Base-by-base conservation (phyloP, 2,888 invertebrate species). In the Acrobasis consociella region DNA sequence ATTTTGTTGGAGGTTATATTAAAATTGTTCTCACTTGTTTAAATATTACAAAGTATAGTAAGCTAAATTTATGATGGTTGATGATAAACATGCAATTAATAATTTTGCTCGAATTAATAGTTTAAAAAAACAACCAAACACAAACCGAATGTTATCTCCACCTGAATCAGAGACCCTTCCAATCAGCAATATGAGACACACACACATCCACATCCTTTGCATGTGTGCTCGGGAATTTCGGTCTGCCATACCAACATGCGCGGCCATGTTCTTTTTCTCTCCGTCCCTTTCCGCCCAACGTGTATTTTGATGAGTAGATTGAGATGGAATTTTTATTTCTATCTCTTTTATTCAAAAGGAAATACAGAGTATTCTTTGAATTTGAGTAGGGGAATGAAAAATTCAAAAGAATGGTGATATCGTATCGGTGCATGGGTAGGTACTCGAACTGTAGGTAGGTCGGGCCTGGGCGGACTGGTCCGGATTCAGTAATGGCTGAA, bases 311-410 rank as follows among this genome's bases (percentile, higher is more conserved):
- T 70, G 66, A 72, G 77, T 66, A 52, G 64, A 62, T 63, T 72
- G 78, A 81, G 76, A 76, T 72, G 74, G 75, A 76, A 73, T 70
- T 69, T 71, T 62, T 71, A 68, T 60, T 65, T 70, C 72, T 77
- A 76, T 83, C 87, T 84, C 85, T 74, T 75, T 86, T 76, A 64
- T 73, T 67, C 80, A 66, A 67, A 69, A 68, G 58, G 73, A 79
- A 79, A 80, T 80, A 78, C 80, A 82, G 83, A 82, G 83, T 81
- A 78, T 81, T 85, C 84, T 83, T 85, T 81, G 77, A 80, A 81
- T 84, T 88, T 77, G 80, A 83, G 85, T 80, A 85, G 89, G 90
- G 90, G 87, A 86, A 86, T 83, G 82, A 81, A 85, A 84, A 82
- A 80, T 86, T 81, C 76, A 81, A 84, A 85, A 82, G 77, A 78